Percentiles rank a stretch among this genome's conserved stretches.
Evolutionary conservation across 2,888 invertebrate genomes (phyloP).

Genomic region (Lasioglossum malachurum): DNA sequence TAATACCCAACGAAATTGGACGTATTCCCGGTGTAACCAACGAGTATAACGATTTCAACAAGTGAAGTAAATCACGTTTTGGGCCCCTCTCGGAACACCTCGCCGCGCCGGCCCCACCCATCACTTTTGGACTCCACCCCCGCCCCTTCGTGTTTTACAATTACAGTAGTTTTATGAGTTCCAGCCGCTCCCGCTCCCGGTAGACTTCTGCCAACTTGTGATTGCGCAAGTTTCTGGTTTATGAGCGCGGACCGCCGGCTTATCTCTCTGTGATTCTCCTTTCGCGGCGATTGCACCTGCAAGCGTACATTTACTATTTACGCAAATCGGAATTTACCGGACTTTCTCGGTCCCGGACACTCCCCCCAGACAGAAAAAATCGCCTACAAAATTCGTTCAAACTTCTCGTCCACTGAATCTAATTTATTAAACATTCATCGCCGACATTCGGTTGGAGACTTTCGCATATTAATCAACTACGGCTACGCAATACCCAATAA

Average conservation of each 20-base stretch:
- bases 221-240: constrained; percentile 83
- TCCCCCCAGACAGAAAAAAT: background rate
- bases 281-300: constrained; percentile 66
- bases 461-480: background rate
- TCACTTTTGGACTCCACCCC: constrained; percentile 59
- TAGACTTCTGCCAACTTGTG: constrained; percentile 81
- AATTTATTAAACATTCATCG: background rate
- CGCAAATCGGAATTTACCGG: constrained; percentile 29
- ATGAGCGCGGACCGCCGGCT: constrained; percentile 77
- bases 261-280: constrained; percentile 77
- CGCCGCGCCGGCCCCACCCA: constrained; percentile 57
- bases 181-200: constrained; percentile 72
- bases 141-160: constrained; percentile 80
- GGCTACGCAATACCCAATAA: background rate
- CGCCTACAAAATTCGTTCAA: background rate
- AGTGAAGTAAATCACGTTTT: constrained; percentile 76
- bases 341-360: background rate
- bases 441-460: background rate
- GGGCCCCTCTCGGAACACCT: constrained; percentile 55
- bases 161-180: constrained; percentile 83
- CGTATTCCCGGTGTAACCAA: background rate
- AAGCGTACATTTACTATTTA: constrained; percentile 42
- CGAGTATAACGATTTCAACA: constrained; percentile 73
- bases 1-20: background rate
- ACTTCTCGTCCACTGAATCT: background rate